Percentiles rank a stretch among this genome's conserved stretches.
Conservation (phyloP, 1,140 invertebrate genomes). For the Drosophila insularis region DNA sequence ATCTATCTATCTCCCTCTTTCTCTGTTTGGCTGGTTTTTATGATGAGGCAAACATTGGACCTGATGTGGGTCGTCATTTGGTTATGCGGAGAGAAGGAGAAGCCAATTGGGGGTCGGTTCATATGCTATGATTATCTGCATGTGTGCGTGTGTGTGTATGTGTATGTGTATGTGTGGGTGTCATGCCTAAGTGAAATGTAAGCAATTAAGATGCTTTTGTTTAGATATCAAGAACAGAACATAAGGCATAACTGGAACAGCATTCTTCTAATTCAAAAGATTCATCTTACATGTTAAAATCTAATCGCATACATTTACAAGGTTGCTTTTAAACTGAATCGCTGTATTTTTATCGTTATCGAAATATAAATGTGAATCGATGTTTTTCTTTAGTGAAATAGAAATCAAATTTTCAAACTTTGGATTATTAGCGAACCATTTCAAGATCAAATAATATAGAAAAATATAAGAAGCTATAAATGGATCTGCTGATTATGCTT, state of each 20-base stretch:
- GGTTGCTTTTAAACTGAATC: too few relatives aligned
- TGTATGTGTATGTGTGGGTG: background rate
- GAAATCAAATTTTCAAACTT: too few relatives aligned
- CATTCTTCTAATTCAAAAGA: background rate
- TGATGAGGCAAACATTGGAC: constrained; percentile 5
- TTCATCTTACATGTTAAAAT: background rate
- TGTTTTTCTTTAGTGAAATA: too few relatives aligned
- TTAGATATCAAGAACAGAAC: constrained; percentile 10
- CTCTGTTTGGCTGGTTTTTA: constrained; percentile 2
- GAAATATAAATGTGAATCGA: too few relatives aligned
- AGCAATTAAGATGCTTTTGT: constrained; percentile 10
- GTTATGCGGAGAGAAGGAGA: background rate
- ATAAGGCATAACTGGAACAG: background rate
- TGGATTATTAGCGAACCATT: too few relatives aligned
- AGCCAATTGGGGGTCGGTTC: background rate
- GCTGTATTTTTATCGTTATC: too few relatives aligned
- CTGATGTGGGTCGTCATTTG: background rate
- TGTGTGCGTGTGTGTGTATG: background rate
- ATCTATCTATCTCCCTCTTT: background rate
- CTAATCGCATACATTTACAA: too few relatives aligned
- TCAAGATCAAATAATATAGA: too few relatives aligned
- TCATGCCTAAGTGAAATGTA: constrained; percentile 8
- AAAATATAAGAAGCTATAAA: too few relatives aligned
- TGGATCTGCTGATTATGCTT: too few relatives aligned
- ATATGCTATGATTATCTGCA: constrained; percentile 9